Evolutionary conservation across 2,113 vertebrate genomes (phyloP).

Genomic region (Fregata magnificens): DNA sequence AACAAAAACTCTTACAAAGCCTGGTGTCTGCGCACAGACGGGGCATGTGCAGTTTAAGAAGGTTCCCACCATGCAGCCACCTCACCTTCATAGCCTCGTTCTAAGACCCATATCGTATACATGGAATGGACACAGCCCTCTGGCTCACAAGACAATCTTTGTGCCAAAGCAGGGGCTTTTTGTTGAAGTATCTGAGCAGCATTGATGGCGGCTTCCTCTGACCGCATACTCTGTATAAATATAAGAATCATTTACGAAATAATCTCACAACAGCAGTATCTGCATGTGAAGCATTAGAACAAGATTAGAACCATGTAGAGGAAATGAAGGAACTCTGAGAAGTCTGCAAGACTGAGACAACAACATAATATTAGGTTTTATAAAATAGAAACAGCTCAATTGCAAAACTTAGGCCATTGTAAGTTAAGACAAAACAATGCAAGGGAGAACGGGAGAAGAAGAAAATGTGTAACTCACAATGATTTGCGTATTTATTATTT

Average conservation of each 20-base stretch:
- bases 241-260: neutral
- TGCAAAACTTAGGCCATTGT: neutral
- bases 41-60: neutral
- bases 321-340: neutral
- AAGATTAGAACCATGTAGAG: neutral
- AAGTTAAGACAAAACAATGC: neutral
- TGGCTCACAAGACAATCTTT: neutral
- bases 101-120: fast-evolving
- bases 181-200: neutral
- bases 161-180: neutral
- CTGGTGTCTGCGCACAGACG: neutral
- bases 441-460: neutral
- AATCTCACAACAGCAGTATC: neutral
- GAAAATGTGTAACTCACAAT: neutral
- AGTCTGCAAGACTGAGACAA: neutral
- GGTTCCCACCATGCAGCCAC: neutral
- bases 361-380: neutral
- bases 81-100: neutral
- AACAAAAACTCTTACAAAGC: neutral
- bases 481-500: neutral
- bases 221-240: neutral
- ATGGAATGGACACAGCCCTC: neutral
- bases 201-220: neutral
- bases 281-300: neutral
- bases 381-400: neutral